Conservation (phyloP, 2,888 invertebrate genomes). For the Subacronicta megacephala region DNA sequence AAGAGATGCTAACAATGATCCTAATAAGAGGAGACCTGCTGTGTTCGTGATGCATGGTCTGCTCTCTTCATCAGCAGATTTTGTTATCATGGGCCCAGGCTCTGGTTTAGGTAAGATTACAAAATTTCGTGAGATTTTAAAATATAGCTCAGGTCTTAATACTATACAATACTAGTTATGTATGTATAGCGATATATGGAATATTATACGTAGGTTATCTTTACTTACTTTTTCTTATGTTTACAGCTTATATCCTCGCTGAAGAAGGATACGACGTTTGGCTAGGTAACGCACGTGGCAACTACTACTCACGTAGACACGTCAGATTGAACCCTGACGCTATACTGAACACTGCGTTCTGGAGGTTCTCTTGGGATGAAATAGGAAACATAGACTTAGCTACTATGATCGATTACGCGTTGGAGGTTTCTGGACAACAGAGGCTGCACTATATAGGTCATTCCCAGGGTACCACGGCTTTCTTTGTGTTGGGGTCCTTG, state of each 20-base stretch:
- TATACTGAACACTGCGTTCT: slow-evolving; percentile 83
- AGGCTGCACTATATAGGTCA: slow-evolving; percentile 94
- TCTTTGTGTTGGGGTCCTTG: slow-evolving; percentile 91
- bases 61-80: slow-evolving; percentile 92
- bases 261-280: slow-evolving; percentile 94
- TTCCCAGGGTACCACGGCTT: slow-evolving; percentile 92
- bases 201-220: too few species aligned
- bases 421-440: slow-evolving; percentile 87
- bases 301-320: slow-evolving; percentile 91
- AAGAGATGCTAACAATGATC: slow-evolving; percentile 75
- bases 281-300: slow-evolving; percentile 95
- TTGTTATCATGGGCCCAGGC: slow-evolving; percentile 92
- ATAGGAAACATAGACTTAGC: slow-evolving; percentile 95
- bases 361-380: slow-evolving; percentile 95
- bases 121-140: background rate
- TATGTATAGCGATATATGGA: too few species aligned
- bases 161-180: too few species aligned
- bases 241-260: slow-evolving; percentile 88
- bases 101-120: slow-evolving; percentile 90
- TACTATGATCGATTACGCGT: slow-evolving; percentile 93
- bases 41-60: slow-evolving; percentile 93
- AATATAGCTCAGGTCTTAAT: too few species aligned
- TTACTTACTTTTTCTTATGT: too few species aligned
- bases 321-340: slow-evolving; percentile 74
- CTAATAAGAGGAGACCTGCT: slow-evolving; percentile 85